Percentiles rank a stretch among this genome's conserved stretches.
phyloP scores from a whole-genome alignment of 2,797 vertebrate species.

The Trachurus trachurus region DNA sequence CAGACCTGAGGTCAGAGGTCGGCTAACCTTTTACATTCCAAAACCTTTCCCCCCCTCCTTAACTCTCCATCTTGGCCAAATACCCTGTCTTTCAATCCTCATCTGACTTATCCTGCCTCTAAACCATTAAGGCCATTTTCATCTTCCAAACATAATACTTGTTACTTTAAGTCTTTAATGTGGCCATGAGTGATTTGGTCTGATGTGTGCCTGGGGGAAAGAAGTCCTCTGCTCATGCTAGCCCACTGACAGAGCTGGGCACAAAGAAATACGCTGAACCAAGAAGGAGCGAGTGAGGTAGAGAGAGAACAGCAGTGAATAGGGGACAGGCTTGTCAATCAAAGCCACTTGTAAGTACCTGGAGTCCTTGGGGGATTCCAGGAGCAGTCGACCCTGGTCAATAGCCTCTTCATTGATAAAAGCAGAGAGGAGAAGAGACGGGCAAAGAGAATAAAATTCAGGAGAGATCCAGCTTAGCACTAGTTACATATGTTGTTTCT shows the following conservation, averaged over 20 bases:
- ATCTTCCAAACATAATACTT: constrained; percentile 9
- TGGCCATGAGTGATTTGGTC: constrained; percentile 22
- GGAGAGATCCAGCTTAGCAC: constrained; percentile 9
- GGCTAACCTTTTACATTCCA: constrained; percentile 82
- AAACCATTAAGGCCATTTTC: constrained; percentile 5
- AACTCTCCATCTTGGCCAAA: constrained; percentile 25
- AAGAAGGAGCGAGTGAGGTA: background rate
- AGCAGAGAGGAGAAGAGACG: constrained; percentile 27
- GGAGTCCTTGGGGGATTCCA: constrained; percentile 66
- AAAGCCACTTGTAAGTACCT: constrained; percentile 67
- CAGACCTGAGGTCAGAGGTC: constrained; percentile 74
- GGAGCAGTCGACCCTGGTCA: constrained; percentile 69
- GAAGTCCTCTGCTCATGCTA: background rate
- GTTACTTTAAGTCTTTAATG: constrained; percentile 18
- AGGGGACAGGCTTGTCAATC: constrained; percentile 69
- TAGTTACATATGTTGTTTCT: background rate
- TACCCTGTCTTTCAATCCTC: background rate
- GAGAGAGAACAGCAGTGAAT: constrained; percentile 31
- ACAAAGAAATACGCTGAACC: constrained; percentile 16
- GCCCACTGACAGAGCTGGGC: constrained; percentile 14
- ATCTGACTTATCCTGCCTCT: constrained; percentile 1
- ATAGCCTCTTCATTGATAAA: constrained; percentile 77
- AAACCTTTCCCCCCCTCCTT: constrained; percentile 16
- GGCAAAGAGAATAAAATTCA: constrained; percentile 21
- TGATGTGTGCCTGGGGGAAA: constrained; percentile 1